Conservation (phyloP, 2,797 vertebrate genomes). For the Betta splendens region DNA sequence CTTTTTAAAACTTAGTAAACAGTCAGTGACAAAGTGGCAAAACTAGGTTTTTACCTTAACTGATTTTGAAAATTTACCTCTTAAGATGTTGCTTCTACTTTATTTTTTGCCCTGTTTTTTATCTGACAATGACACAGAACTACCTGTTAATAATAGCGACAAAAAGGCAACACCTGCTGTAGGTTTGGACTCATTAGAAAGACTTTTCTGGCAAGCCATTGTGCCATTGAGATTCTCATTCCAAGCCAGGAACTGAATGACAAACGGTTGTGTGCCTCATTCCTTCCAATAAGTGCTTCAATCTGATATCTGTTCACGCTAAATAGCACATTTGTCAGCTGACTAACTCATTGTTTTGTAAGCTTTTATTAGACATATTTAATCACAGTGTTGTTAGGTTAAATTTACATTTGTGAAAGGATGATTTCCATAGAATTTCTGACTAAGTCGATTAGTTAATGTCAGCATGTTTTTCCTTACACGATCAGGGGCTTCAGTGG, state of each 20-base stretch:
- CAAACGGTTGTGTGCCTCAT: constrained; percentile 56
- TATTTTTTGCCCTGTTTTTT: not conserved
- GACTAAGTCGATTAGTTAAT: constrained; percentile 5
- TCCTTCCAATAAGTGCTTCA: constrained; percentile 73
- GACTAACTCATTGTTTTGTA: not conserved
- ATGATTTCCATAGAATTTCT: constrained; percentile 37
- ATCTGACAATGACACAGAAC: not conserved
- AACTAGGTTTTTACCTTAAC: not conserved
- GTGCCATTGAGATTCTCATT: constrained; percentile 22
- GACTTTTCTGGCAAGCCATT: not conserved
- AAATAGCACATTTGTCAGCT: constrained; percentile 26
- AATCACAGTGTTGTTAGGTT: not conserved
- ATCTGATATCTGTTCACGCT: constrained; percentile 56
- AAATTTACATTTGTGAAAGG: not conserved
- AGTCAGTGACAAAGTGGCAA: not conserved
- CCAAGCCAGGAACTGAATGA: constrained; percentile 61
- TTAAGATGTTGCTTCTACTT: not conserved
- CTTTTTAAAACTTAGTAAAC: not conserved
- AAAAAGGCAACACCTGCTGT: not conserved
- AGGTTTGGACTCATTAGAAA: not conserved
- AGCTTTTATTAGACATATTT: not conserved
- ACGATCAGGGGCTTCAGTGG: constrained; percentile 3
- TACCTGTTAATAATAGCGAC: constrained; percentile 2
- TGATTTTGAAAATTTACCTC: not conserved
- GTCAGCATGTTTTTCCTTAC: constrained; percentile 1